Evolutionary conservation across 2,888 invertebrate species (phyloP), one percentile per base, ranked within the genome.

Genomic region (Sinelater perroti): DNA sequence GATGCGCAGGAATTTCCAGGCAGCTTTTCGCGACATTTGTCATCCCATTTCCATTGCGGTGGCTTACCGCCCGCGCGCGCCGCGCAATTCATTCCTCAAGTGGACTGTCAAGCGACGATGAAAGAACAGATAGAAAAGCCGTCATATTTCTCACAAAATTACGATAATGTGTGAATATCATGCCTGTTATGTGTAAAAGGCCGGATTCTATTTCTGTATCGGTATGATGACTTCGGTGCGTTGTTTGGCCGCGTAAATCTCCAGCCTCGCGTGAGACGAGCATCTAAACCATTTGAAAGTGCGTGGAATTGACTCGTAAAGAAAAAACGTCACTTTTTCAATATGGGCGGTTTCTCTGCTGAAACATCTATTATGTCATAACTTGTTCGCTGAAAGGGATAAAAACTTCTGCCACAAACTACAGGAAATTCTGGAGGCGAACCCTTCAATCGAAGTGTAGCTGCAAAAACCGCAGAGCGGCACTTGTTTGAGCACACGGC

Each of bases 291-390:
- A 70, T 68, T 65, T 62, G 59, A 64, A 67, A 69, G 72, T 72
- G 72, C 73, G 72, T 73, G 73, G 66, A 73, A 70, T 72, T 70
- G 67, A 71, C 68, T 69, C 72, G 72, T 73, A 73, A 72, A 72
- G 70, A 70, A 71, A 70, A 70, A 69, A 50, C 63, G 68, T 68
- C 68, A 67, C 67, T 66, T 70, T 66, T 69, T 68, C 67, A 61
- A 70, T 64, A 68, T 58, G 65, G 63, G 63, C 56, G 63, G 68
- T 65, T 67, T 66, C 65, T 55, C 56, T 45, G 33, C 44, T 60
- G 56, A 56, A 60, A 60, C 46, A 56, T 56, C 55, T 51, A 60
- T 60, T 60, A 60, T 56, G 54, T 54, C 51, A 52, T 60, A 58
- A 58, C 47, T 53, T 49, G 47, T 53, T 35, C 26, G 28, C 10